Base-by-base conservation (phyloP, 2,113 vertebrate genomes). In the Coreoperca whiteheadi region DNA sequence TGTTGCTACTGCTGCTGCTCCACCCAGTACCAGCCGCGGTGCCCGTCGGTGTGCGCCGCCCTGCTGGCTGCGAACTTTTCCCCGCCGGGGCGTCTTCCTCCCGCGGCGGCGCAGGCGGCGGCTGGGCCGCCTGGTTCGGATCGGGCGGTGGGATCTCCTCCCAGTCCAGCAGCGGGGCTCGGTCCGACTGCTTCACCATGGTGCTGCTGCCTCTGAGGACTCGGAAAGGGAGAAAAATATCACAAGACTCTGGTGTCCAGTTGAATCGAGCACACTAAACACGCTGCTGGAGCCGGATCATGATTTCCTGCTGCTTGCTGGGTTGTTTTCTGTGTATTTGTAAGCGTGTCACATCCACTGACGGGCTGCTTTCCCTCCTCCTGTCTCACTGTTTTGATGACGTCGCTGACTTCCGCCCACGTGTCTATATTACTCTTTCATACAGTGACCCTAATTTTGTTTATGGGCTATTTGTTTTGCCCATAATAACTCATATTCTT, bases 141-240 rank as follows among this genome's bases (percentile, higher is more conserved):
- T 96, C 94, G 34, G 95, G 91, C 68, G 95, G 96, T 11, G 96
- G 96, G 89, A 96, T 95, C 95, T 98, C 97, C 94, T 98, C 97
- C 97, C 97, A 98, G 94, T 97, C 96, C 79, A 98, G 95, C 75
- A 98, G 96, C 92, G 97, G 97, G 91, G 97, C 97, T 90, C 96
- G 96, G 90, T 98, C 97, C 77, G 96, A 96, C 86, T 96, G 96
- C 94, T 97, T 96, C 89, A 95, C 97, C 97, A 98, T 98, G 88
- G 88, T 92, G 86, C 59, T 72, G 56, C 57, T 57, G 70, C 67
- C 56, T 76, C 48, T 8, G 67, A 67, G 41, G 63, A 66, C 66
- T 63, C 46, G 25, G 3, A 2, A 21, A 43, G 15, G 30, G 32
- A 12, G 54, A 53, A 21, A 39, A 70, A 77, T 3, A 81, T 15